A percentile compares a stretch with the other conserved stretches of the same genome.
Conservation (phyloP, 92 coral and sea anemone genomes). For the Metridium senile region DNA sequence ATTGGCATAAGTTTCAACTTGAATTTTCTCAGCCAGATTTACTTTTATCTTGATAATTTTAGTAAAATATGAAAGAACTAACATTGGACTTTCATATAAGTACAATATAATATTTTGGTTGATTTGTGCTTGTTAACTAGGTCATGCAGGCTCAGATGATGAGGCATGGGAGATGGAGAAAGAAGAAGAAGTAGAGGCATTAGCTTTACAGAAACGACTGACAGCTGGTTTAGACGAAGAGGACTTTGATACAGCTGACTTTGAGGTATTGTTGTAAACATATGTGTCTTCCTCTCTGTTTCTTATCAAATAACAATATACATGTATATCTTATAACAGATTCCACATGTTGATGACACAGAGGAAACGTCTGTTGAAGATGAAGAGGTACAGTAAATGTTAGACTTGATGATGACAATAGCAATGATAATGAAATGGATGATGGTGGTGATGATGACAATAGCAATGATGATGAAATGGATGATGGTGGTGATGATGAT, state of each 20-base stretch:
- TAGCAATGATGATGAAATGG: background rate
- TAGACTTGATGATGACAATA: background rate
- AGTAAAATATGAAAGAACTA: too few species aligned
- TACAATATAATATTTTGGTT: too few species aligned
- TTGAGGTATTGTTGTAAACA: conserved; percentile 56
- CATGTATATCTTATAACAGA: background rate
- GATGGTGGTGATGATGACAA: background rate
- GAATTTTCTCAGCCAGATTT: too few species aligned
- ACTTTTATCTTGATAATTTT: too few species aligned
- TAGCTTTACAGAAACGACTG: conserved; percentile 79
- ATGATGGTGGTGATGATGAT: background rate
- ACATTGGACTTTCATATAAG: too few species aligned
- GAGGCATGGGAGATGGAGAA: conserved; percentile 83
- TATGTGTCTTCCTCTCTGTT: too few species aligned
- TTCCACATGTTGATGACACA: conserved; percentile 22
- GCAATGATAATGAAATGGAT: background rate
- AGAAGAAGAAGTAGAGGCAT: conserved; percentile 90
- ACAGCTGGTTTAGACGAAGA: conserved; percentile 87
- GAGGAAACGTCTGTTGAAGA: conserved; percentile 10
- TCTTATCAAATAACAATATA: too few species aligned
- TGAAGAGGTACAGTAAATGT: background rate
- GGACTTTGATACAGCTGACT: conserved; percentile 81
- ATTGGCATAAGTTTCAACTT: too few species aligned
- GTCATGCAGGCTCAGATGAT: conserved; percentile 75
- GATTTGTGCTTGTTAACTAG: too few species aligned